Base-by-base conservation (phyloP, 2,888 invertebrate genomes). In the Cylloceria caligata region DNA sequence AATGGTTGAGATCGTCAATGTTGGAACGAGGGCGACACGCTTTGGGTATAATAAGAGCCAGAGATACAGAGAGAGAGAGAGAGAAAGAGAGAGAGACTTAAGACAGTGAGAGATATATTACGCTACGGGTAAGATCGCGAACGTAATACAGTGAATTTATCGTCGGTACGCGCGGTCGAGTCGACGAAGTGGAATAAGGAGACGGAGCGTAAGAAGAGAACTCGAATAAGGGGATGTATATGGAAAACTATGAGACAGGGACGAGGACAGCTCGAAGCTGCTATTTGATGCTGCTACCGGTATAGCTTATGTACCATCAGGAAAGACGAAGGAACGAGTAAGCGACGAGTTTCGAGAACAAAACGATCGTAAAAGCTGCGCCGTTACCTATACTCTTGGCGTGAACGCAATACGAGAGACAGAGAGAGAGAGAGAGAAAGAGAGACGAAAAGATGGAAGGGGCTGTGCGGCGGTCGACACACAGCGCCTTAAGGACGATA, bases 141-240 rank as follows among this genome's bases (percentile, higher is more conserved):
- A 80, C 75, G 75, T 64, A 75, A 80, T 80, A 75, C 74, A 69
- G 69, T 57, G 80, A 80, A 80, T 80, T 76, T 80, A 67, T 80
- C 75, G 80, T 52, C 71, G 45, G n/a, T 5, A 52, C 21, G 27
- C 36, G 69, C 34, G 49, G 16, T 36, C 55, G 77, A 81, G 60
- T 78, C 39, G 67, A 60, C 60, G 68, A 65, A 45, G 78, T 36
- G 62, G 60, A 78, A 73, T 68, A 73, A 73, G 64, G 45, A 68
- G 9, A n/a, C 55, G 45, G 52, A 45, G 78, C 64, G 73, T 24
- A 69, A 68, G 81, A 47, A 60, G 30, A 52, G 52, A 34, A 57
- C 60, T 75, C 55, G 64, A 74, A 69, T 75, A 57, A 75, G 57
- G 21, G 24, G 55, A 11, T 45, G 36, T 55, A 65, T 27, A 75